phyloP scores from a whole-genome alignment of 2,797 vertebrate species.

The Paguma larvata region DNA sequence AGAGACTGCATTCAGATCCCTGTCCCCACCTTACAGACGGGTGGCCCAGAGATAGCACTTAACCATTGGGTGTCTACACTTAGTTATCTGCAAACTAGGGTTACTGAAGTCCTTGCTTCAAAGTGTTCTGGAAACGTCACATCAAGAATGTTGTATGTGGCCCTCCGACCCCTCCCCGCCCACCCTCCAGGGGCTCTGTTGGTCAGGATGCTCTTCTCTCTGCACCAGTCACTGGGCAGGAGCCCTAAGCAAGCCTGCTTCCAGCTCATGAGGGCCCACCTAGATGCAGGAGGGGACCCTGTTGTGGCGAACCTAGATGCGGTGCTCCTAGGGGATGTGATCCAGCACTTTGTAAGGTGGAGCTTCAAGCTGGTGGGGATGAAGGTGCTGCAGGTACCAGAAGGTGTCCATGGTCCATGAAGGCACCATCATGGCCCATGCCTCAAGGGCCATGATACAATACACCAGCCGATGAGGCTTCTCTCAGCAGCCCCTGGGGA shows the following conservation, averaged over 20 bases:
- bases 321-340: conserved; percentile 91
- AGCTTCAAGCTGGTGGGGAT: conserved; percentile 93
- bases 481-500: conserved; percentile 91
- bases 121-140: conserved; percentile 10
- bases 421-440: conserved; percentile 90
- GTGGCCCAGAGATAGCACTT: not conserved
- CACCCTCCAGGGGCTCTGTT: not conserved
- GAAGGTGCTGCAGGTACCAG: conserved; percentile 92
- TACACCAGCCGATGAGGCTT: conserved; percentile 89
- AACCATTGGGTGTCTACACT: not conserved
- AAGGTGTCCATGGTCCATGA: conserved; percentile 93
- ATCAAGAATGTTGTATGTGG: not conserved
- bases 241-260: not conserved
- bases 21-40: not conserved
- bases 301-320: conserved; percentile 94
- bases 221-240: not conserved
- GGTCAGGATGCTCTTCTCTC: not conserved
- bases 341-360: conserved; percentile 91
- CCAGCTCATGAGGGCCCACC: conserved; percentile 64
- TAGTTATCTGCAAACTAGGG: not conserved
- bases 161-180: not conserved
- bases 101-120: not conserved
- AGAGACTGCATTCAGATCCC: not conserved
- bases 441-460: conserved; percentile 91
- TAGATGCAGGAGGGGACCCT: conserved; percentile 90